Base-by-base conservation (phyloP, 1,140 invertebrate genomes). In the Hycleus phaleratus region DNA sequence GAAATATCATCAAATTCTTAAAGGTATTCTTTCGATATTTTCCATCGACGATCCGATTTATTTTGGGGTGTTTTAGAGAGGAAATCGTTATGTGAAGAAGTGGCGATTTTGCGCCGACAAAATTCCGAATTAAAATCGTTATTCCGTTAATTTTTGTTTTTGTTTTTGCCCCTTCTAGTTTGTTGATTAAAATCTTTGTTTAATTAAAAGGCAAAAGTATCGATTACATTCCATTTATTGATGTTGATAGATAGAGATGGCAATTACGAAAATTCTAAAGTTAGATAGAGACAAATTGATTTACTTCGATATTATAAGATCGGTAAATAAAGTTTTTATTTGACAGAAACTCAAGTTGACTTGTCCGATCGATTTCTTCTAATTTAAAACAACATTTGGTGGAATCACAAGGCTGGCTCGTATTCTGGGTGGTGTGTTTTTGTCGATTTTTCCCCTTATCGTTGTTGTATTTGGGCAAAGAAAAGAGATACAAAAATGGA, bases 1-100 rank as follows among this genome's bases (percentile, higher is more conserved):
- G 38, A 80, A 78, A 63, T 83, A 83, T 71, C 73, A 78, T 48
- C 71, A 74, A 38, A 63, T 73, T 4, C 56, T 73, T 24, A 70
- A 68, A 60, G 70, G 70, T 71, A 47, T 26, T 38, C 46, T 26
- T 46, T 5, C 9, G 5, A 25, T 50, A 10, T 25, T 50, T 18
- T 50, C 4, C 42, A 18, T 4, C 47, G 39, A 8, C 0, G 12
- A 44, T 26, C 18, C 8, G 12, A 46, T 57, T 43, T 52, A 4
- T 56, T 58, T 32, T 32, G 4, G 32, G 7, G 18, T 18, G 18
- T 18, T 61, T 39, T 57, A 69, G 71, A 68, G 56, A 63, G 71
- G 0, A 64, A 67, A 49, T 51, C 48, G n/a, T 40, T 69, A 12
- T 65, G 64, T 49, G 65, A 70, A 26, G 67, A 73, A 53, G 68